phyloP scores from a whole-genome alignment of 2,888 invertebrate species.

The Ryuthela nishihirai region DNA sequence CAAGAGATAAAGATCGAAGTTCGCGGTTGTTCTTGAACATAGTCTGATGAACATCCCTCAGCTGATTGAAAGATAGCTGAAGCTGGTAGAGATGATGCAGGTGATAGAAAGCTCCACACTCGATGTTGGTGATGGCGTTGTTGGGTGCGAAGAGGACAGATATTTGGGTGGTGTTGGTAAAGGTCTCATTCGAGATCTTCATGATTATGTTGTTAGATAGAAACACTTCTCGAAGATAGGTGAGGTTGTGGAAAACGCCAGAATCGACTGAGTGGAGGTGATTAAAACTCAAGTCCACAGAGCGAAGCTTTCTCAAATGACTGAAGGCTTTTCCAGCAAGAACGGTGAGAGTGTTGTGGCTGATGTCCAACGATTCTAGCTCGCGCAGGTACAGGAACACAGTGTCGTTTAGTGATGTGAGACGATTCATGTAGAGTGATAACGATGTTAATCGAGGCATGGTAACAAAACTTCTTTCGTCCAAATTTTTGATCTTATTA shows the following conservation, averaged over 20 bases:
- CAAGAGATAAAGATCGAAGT: slow-evolving; percentile 75
- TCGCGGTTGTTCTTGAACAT: slow-evolving; percentile 71
- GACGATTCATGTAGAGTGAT: slow-evolving; percentile 78
- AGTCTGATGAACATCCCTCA: slow-evolving; percentile 70
- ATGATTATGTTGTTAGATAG: slow-evolving; percentile 84
- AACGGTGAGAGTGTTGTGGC: slow-evolving; percentile 71
- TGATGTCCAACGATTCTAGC: slow-evolving; percentile 78
- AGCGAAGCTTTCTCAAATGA: slow-evolving; percentile 69
- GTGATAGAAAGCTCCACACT: slow-evolving; percentile 68
- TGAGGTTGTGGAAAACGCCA: slow-evolving; percentile 75
- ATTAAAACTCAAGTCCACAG: slow-evolving; percentile 82
- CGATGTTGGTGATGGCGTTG: slow-evolving; percentile 74
- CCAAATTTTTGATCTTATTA: slow-evolving; percentile 73
- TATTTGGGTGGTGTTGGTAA: slow-evolving; percentile 69
- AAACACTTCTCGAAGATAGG: slow-evolving; percentile 74
- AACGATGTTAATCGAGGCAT: slow-evolving; percentile 70
- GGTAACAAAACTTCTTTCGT: slow-evolving; percentile 71
- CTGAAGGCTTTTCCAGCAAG: slow-evolving; percentile 71
- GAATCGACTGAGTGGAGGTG: slow-evolving; percentile 74
- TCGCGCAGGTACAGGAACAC: slow-evolving; percentile 69
- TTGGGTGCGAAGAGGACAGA: slow-evolving; percentile 80
- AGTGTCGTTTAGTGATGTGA: slow-evolving; percentile 66
- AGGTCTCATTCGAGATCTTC: slow-evolving; percentile 74
- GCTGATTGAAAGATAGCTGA: slow-evolving; percentile 80
- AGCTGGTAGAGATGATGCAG: slow-evolving; percentile 73